A percentile compares a stretch with the other conserved stretches of the same genome.
phyloP scores from a whole-genome alignment of 2,113 vertebrate species.

The Callopanchax toddi region DNA sequence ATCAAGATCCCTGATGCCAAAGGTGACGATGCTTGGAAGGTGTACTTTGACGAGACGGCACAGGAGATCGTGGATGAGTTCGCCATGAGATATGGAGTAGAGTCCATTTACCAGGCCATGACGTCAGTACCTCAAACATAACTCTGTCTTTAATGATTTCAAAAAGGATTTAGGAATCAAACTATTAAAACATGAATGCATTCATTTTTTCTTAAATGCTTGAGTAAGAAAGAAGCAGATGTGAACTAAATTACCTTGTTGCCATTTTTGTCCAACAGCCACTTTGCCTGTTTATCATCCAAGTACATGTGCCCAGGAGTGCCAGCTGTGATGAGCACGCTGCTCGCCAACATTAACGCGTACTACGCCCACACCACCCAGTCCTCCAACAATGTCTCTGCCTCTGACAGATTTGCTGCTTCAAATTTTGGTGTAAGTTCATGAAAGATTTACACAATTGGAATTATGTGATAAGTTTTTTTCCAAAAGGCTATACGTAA shows the following conservation, averaged over 20 bases:
- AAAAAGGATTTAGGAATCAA: background rate
- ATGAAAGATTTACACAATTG: background rate
- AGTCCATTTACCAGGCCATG: constrained; percentile 99
- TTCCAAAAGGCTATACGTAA: too few relatives aligned
- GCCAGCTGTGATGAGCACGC: constrained; percentile 96
- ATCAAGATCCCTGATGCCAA: constrained; percentile 97
- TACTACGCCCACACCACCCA: constrained; percentile 97
- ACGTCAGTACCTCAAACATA: constrained; percentile 84
- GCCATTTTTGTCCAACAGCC: constrained; percentile 75
- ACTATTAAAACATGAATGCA: background rate
- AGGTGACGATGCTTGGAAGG: constrained; percentile 97
- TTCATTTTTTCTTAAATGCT: background rate
- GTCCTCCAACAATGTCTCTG: constrained; percentile 94
- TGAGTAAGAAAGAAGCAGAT: background rate
- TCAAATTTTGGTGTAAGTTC: constrained; percentile 97
- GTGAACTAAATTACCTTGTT: constrained; percentile 14
- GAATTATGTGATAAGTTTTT: background rate
- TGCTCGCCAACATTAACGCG: constrained; percentile 97
- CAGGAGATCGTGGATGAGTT: constrained; percentile 98
- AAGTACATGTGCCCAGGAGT: constrained; percentile 99
- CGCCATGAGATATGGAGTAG: constrained; percentile 97
- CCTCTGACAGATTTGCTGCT: constrained; percentile 95
- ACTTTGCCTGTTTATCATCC: constrained; percentile 97
- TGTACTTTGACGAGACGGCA: constrained; percentile 95
- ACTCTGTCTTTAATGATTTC: background rate